These are phyloP conservation scores for Oryzias celebensis DNA, from an alignment of 2,113 vertebrate genomes.

Conservation along the genomic window DNA sequence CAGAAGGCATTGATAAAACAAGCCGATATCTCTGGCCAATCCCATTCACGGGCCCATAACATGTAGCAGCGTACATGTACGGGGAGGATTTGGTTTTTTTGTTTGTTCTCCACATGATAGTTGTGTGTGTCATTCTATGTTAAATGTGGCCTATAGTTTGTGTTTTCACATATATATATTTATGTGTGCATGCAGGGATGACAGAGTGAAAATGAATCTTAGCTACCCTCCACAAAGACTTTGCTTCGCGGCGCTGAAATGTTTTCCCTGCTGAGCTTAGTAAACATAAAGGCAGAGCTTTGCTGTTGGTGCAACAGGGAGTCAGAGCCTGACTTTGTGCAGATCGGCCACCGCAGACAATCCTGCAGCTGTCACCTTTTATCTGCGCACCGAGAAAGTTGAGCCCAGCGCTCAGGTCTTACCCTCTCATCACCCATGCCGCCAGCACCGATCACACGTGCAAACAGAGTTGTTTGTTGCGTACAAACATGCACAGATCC, in stretches of 20 bases:
- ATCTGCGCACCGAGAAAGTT: slow-evolving; percentile 60
- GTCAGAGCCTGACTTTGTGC: slow-evolving; percentile 36
- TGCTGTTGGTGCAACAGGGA: slow-evolving; percentile 55
- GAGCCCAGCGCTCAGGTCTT: slow-evolving; percentile 56
- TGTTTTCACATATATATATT: no score
- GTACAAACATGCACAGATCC: slow-evolving; percentile 6
- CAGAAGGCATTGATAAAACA: slow-evolving; percentile 57
- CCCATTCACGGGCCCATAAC: slow-evolving; percentile 31
- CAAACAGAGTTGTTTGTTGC: slow-evolving; percentile 39
- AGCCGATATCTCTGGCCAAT: slow-evolving; percentile 45
- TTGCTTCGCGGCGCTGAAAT: slow-evolving; percentile 33
- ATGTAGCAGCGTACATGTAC: slow-evolving; percentile 25
- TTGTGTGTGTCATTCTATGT: slow-evolving; percentile 20
- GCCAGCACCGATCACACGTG: slow-evolving; percentile 55
- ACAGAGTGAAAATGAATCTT: background rate
- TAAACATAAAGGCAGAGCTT: slow-evolving; percentile 61
- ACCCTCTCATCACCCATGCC: slow-evolving; percentile 49
- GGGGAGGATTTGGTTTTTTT: slow-evolving; percentile 17
- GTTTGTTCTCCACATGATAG: slow-evolving; percentile 10
- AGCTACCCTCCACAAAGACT: slow-evolving; percentile 29
- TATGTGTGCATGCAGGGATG: no score
- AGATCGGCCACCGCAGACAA: slow-evolving; percentile 54
- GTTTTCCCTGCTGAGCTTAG: slow-evolving; percentile 48
- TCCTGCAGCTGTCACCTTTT: slow-evolving; percentile 75
- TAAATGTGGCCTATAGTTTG: slow-evolving; percentile 13